Evolutionary conservation across 1,140 invertebrate species (phyloP).

Genomic region (Lordiphosa mommai): DNA sequence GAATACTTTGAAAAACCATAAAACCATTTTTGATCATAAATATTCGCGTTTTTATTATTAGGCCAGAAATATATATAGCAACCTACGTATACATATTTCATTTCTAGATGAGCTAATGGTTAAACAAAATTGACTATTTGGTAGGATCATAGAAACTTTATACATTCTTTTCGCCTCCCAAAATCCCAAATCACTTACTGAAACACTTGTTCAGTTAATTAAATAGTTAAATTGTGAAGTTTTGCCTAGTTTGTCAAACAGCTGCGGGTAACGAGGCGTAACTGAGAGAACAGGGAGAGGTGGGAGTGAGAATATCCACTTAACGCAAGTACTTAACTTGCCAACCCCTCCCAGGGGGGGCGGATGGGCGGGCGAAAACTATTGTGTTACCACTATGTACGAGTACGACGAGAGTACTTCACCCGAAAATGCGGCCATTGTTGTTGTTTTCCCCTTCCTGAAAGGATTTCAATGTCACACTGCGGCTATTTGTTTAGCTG

Average conservation of each 20-base stretch:
- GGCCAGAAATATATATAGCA: no score
- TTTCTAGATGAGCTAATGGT: no score
- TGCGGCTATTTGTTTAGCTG: constrained; percentile 14
- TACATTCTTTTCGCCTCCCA: no score
- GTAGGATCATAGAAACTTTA: no score
- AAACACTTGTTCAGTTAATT: constrained; percentile 50
- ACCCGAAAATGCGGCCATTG: constrained; percentile 27
- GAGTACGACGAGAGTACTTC: neutral
- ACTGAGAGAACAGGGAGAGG: neutral
- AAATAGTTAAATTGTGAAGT: constrained; percentile 43
- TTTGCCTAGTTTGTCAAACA: constrained; percentile 15
- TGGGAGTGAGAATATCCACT: constrained; percentile 29
- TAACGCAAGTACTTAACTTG: constrained; percentile 47
- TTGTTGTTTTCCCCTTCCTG: constrained; percentile 18
- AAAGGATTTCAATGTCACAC: constrained; percentile 74
- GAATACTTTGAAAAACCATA: no score
- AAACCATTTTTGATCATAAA: no score
- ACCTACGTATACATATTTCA: no score
- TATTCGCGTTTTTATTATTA: no score
- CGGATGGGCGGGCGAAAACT: constrained; percentile 19
- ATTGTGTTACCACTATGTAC: constrained; percentile 39
- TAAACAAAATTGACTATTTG: no score
- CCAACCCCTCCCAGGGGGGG: neutral
- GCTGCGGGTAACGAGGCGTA: constrained; percentile 40
- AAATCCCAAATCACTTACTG: constrained; percentile 3